Base-by-base conservation (phyloP, 2,113 vertebrate genomes). In the Vireo altiloquus region DNA sequence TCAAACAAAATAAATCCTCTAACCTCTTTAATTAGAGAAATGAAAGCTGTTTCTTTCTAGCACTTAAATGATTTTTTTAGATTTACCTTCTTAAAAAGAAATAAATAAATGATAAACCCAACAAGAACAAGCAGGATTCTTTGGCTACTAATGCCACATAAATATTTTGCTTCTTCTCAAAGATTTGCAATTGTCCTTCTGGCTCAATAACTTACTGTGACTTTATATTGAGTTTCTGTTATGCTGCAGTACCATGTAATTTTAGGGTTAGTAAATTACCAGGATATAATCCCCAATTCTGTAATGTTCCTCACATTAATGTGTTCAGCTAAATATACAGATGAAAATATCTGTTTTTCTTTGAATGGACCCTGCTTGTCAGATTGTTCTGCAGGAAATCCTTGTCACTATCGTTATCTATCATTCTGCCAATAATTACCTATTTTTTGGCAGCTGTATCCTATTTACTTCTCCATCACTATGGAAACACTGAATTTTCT, bases 401-500 rank as follows among this genome's bases (percentile, higher is more conserved):
- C 89, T 82, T 94, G 91, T 96, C 92, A 89, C 68, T 89, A 52
- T 71, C 0, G 8, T 79, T 97, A 91, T 95, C 65, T 82, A 82
- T 89, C 91, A 47, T 82, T 85, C 74, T 87, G 61, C 61, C 91
- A 95, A 95, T 96, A 96, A 94, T 95, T 94, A 88, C 92, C 53
- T 70, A 40, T 27, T 87, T 95, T 96, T 95, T 91, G 82, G 78
- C 93, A 94, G 71, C 54, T 5, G 24, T 66, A 74, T 82, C 54
- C 44, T 96, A 85, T 97, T 97, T 97, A 93, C 68, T 95, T 90
- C 82, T 85, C 19, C 63, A 87, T 97, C 84, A 92, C 95, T 91
- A 95, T 95, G 91, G 94, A 95, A 95, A 97, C 94, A 92, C 63
- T 60, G 79, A 77, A 54, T 90, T 95, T 94, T 88, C 68, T 86